Percentiles rank a stretch among this genome's conserved stretches.
Evolutionary conservation across 1,140 invertebrate species (phyloP).

Genomic region (Drosophila watanabei): DNA sequence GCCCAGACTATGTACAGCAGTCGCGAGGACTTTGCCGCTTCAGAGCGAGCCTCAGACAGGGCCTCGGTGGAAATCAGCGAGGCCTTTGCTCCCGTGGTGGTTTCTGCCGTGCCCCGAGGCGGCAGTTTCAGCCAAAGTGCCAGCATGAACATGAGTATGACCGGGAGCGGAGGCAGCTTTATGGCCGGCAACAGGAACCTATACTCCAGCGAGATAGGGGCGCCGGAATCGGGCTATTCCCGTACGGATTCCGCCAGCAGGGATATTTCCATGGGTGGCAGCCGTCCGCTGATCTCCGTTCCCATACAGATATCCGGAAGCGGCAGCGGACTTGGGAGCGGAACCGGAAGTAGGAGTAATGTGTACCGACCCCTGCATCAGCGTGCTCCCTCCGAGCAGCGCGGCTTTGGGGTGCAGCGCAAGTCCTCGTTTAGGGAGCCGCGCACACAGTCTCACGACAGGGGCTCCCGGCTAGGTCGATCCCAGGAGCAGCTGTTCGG

Average conservation of each 20-base stretch:
- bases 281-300: slow-evolving; percentile 73
- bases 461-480: slow-evolving; percentile 56
- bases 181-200: slow-evolving; percentile 75
- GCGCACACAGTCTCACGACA: slow-evolving; percentile 80
- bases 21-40: slow-evolving; percentile 73
- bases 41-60: slow-evolving; percentile 43
- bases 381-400: slow-evolving; percentile 71
- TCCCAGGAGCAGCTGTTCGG: slow-evolving; percentile 75
- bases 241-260: slow-evolving; percentile 53
- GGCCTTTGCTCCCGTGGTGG: slow-evolving; percentile 75
- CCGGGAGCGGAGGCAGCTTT: slow-evolving; percentile 51
- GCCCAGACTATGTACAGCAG: slow-evolving; percentile 76
- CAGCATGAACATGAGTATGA: slow-evolving; percentile 18
- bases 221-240: slow-evolving; percentile 37
- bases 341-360: slow-evolving; percentile 17
- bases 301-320: slow-evolving; percentile 70
- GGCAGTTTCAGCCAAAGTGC: slow-evolving; percentile 43
- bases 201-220: slow-evolving; percentile 75
- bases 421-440: slow-evolving; percentile 69
- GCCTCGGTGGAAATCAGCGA: slow-evolving; percentile 64
- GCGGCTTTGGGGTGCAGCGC: slow-evolving; percentile 50
- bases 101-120: slow-evolving; percentile 59
- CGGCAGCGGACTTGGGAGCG: slow-evolving; percentile 14
- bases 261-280: slow-evolving; percentile 66
- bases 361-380: slow-evolving; percentile 58